Conservation (phyloP, 2,888 invertebrate genomes). For the Drosophila recens region DNA sequence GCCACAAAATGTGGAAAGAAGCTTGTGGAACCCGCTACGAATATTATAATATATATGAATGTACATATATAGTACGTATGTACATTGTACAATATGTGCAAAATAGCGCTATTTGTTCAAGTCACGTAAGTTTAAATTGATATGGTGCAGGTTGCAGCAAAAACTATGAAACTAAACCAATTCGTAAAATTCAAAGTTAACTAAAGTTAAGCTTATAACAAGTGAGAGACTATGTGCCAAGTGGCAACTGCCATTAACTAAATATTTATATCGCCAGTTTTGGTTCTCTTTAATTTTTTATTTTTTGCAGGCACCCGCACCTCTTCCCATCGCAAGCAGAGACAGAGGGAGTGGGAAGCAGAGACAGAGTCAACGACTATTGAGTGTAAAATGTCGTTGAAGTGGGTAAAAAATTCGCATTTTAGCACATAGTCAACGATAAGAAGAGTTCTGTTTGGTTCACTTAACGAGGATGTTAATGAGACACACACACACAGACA, state of each 20-base stretch:
- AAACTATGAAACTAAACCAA: conserved; percentile 26
- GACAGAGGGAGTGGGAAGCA: not conserved
- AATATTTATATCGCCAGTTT: conserved; percentile 49
- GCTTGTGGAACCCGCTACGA: conserved; percentile 26
- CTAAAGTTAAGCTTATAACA: conserved; percentile 20
- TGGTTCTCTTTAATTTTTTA: not conserved
- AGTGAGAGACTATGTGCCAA: conserved; percentile 24
- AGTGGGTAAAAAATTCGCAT: conserved; percentile 49
- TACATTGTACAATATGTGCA: conserved; percentile 42
- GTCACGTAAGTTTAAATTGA: conserved; percentile 76
- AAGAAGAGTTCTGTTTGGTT: conserved; percentile 34
- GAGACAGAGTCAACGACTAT: conserved; percentile 7
- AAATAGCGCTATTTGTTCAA: conserved; percentile 67
- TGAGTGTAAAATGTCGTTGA: conserved; percentile 7
- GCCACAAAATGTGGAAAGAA: conserved; percentile 9
- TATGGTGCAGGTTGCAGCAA: conserved; percentile 49
- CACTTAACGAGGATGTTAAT: conserved; percentile 46
- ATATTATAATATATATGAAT: conserved; percentile 13
- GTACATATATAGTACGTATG: conserved; percentile 5
- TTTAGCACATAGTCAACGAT: conserved; percentile 70
- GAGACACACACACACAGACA: conserved; percentile 8
- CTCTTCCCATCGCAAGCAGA: conserved; percentile 5
- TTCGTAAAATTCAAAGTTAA: conserved; percentile 29
- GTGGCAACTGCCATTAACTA: conserved; percentile 49
- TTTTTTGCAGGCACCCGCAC: conserved; percentile 26